Conservation (phyloP, 2,888 invertebrate species). For the Drosophila differens region DNA sequence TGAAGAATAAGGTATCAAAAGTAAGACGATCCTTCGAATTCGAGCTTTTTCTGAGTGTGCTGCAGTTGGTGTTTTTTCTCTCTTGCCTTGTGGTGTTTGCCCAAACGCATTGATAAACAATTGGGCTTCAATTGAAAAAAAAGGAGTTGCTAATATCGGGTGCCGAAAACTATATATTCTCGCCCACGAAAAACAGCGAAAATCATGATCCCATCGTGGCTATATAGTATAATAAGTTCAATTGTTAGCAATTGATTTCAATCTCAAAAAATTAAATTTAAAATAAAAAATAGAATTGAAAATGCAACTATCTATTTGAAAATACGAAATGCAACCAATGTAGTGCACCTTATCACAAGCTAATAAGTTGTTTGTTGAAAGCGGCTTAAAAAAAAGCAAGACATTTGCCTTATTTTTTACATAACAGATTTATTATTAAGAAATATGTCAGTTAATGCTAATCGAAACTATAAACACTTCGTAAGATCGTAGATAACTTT, state of each 20-base stretch:
- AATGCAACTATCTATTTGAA: neutral
- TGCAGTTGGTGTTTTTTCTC: neutral
- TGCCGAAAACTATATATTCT: no score
- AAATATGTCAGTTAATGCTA: neutral
- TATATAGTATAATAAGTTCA: neutral
- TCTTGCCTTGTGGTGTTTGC: neutral
- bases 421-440: neutral
- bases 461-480: neutral
- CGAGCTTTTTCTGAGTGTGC: neutral
- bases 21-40: no score
- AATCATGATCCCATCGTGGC: conserved; percentile 1
- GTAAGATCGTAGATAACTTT: neutral
- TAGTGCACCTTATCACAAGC: neutral
- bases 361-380: neutral
- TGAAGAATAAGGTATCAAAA: neutral
- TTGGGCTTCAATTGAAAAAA: neutral
- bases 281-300: neutral
- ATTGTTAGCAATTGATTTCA: neutral
- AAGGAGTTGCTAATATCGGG: no score
- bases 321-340: neutral
- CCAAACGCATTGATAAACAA: neutral
- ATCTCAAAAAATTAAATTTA: neutral
- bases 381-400: neutral
- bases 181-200: neutral
- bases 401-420: neutral